Evolutionary conservation across 2,797 vertebrate species (phyloP).

Genomic region (Premnoplex brunnescens): DNA sequence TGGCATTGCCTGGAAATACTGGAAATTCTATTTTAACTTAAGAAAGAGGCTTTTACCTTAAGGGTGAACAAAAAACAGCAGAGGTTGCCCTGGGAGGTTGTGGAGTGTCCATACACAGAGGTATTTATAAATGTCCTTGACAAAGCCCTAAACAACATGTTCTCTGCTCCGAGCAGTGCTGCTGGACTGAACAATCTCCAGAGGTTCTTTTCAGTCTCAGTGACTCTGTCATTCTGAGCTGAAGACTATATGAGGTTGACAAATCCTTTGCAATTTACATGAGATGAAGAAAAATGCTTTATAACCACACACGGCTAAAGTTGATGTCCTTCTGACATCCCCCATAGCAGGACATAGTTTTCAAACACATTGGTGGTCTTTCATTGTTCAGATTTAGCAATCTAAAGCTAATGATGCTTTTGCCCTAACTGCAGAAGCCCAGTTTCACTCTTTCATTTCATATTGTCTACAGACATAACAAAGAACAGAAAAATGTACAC

Average conservation of each 20-base stretch:
- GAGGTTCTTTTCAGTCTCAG: not conserved
- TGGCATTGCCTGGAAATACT: not conserved
- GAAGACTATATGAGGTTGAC: not conserved
- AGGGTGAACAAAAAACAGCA: not conserved
- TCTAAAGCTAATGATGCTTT: not conserved
- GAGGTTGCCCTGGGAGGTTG: not conserved
- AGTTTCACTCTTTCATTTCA: not conserved
- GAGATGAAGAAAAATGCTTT: not conserved
- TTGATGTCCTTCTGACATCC: not conserved
- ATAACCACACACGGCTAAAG: not conserved
- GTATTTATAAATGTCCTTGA: not conserved
- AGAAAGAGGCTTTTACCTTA: not conserved
- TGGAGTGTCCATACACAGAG: not conserved
- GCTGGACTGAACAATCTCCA: not conserved
- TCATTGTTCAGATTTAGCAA: not conserved
- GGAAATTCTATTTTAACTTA: not conserved
- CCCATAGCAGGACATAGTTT: not conserved
- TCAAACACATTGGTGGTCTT: not conserved
- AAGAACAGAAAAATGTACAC: not conserved
- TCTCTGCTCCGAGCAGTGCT: not conserved
- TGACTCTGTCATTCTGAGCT: not conserved
- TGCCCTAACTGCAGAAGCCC: not conserved
- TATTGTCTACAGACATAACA: not conserved
- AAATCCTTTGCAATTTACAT: not conserved
- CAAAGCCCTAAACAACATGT: not conserved